Percentiles rank a stretch among this genome's conserved stretches.
These are phyloP conservation scores for Alviniconcha strummeri DNA, from an alignment of 2,888 invertebrate genomes.

Conservation along the genomic window DNA sequence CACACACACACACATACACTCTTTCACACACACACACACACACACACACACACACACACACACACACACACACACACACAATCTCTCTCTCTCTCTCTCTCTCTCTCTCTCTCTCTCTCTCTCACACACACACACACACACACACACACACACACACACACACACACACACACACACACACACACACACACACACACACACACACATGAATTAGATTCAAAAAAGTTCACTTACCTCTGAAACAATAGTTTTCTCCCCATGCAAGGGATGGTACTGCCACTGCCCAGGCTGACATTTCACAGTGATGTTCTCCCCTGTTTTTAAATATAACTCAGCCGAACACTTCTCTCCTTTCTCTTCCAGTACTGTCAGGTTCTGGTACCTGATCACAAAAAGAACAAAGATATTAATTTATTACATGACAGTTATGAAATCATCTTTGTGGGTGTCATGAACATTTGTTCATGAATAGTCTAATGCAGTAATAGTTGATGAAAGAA, in stretches of 20 bases:
- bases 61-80: too few relatives aligned
- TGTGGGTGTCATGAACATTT: too few relatives aligned
- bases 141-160: constrained; percentile 11
- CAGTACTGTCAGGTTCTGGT: constrained; percentile 24
- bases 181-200: background rate
- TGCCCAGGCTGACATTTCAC: constrained; percentile 46
- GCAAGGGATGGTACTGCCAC: constrained; percentile 42
- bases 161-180: background rate
- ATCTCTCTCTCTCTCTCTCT: too few relatives aligned
- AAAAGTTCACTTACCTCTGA: constrained; percentile 48
- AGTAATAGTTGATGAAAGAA: too few relatives aligned
- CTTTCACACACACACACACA: background rate
- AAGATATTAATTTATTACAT: too few relatives aligned
- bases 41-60: constrained; percentile 11
- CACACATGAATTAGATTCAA: too few relatives aligned
- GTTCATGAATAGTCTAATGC: too few relatives aligned
- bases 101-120: too few relatives aligned
- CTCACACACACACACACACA: background rate
- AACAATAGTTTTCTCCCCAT: constrained; percentile 53
- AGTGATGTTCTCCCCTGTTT: constrained; percentile 43
- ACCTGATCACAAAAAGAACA: constrained; percentile 11
- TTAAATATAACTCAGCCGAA: constrained; percentile 37
- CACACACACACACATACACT: constrained; percentile 1
- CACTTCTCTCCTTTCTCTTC: constrained; percentile 39
- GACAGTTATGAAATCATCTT: too few relatives aligned